Conservation (phyloP, 2,888 invertebrate species). For the Pegoplata infirma region DNA sequence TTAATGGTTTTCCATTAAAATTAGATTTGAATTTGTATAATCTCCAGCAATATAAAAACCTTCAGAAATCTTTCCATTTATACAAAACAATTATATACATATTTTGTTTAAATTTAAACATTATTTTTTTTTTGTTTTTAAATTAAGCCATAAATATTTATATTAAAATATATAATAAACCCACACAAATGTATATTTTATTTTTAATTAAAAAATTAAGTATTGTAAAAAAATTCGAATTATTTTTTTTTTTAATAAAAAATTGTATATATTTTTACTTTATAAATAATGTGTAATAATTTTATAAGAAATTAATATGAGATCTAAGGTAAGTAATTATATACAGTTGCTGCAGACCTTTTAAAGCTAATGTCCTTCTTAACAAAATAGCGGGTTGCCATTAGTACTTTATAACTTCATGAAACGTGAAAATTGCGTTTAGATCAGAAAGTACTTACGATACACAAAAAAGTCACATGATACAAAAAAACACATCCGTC, state of each 20-base stretch:
- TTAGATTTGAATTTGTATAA: slow-evolving; percentile 13
- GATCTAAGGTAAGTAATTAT: no score
- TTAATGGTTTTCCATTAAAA: no score
- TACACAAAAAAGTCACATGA: no score
- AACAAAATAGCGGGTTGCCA: no score
- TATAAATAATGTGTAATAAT: not conserved
- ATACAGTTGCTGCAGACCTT: no score
- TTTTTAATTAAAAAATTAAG: not conserved
- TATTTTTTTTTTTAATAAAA: slow-evolving; percentile 17
- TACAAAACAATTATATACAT: not conserved
- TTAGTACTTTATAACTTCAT: no score
- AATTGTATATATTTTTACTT: slow-evolving; percentile 18
- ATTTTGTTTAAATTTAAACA: slow-evolving; percentile 1
- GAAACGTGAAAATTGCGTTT: no score
- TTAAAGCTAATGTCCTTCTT: no score
- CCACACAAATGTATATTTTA: slow-evolving; percentile 45
- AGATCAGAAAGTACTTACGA: no score
- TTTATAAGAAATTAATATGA: no score
- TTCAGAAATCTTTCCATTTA: not conserved
- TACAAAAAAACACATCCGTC: no score
- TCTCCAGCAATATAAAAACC: no score
- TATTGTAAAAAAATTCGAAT: slow-evolving; percentile 6
- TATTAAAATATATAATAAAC: slow-evolving; percentile 16
- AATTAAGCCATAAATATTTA: slow-evolving; percentile 61
- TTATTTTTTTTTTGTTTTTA: slow-evolving; percentile 29